Percentiles rank a stretch among this genome's conserved stretches.
Evolutionary conservation across 1,140 invertebrate species (phyloP).

Genomic region (Gerris buenoi): DNA sequence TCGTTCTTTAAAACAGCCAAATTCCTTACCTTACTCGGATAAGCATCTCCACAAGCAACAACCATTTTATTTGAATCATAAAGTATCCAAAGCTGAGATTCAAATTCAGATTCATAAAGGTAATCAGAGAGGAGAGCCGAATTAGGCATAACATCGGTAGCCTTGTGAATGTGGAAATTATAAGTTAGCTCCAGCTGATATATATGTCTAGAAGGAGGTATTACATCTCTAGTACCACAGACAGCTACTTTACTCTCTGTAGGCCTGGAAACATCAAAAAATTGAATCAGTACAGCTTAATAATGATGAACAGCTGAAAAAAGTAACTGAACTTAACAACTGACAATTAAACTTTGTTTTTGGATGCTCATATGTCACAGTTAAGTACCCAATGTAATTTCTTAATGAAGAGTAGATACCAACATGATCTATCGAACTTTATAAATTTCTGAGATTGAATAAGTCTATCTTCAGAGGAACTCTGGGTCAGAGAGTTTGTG

Average conservation of each 20-base stretch:
- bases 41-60: conserved; percentile 73
- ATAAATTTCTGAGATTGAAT: too few species aligned
- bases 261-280: conserved; percentile 59
- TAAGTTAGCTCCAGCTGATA: conserved; percentile 80
- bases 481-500: too few species aligned
- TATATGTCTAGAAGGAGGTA: conserved; percentile 72
- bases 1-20: too few species aligned
- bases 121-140: conserved; percentile 65
- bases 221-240: conserved; percentile 52
- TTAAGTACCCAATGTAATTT: too few species aligned
- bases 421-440: too few species aligned
- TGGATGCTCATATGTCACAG: too few species aligned
- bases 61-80: conserved; percentile 85
- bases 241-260: conserved; percentile 60
- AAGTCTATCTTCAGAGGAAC: too few species aligned
- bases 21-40: conserved; percentile 53
- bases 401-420: too few species aligned
- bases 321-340: too few species aligned
- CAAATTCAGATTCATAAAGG: conserved; percentile 86
- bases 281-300: too few species aligned
- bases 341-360: too few species aligned
- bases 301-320: too few species aligned
- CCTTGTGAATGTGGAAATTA: conserved; percentile 64
- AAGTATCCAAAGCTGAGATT: conserved; percentile 91
- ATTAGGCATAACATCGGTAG: conserved; percentile 66